phyloP scores from a whole-genome alignment of 2,888 invertebrate species.

The Globia sparganii region DNA sequence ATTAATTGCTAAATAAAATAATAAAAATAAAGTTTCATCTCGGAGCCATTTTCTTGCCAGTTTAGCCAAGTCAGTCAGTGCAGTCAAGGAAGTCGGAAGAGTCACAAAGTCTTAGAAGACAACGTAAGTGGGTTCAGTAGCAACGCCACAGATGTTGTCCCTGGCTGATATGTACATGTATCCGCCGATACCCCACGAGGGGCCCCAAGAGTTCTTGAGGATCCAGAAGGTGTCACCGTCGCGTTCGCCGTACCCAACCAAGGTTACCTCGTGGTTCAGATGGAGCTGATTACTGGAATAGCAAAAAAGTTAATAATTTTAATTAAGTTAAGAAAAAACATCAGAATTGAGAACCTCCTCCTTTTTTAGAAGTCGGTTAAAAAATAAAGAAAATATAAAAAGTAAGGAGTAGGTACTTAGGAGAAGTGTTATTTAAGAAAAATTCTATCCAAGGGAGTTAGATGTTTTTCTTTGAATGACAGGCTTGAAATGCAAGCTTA shows the following conservation, averaged over 20 bases:
- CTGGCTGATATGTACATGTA: conserved; percentile 96
- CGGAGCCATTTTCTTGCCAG: conserved; percentile 40
- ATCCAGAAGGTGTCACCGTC: conserved; percentile 97
- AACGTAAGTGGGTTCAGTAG: conserved; percentile 95
- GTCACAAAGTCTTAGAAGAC: conserved; percentile 84
- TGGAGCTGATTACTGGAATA: conserved; percentile 91
- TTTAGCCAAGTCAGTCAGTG: neutral
- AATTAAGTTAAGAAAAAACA: neutral
- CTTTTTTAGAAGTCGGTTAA: too few species aligned
- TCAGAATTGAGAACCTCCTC: too few species aligned
- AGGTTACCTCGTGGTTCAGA: conserved; percentile 96
- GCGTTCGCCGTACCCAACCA: conserved; percentile 96
- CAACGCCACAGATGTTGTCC: conserved; percentile 97
- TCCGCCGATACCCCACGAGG: conserved; percentile 98
- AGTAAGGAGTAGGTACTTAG: neutral
- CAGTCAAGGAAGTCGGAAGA: neutral
- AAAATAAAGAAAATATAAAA: neutral
- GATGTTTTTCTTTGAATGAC: too few species aligned
- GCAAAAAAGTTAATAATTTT: conserved; percentile 12
- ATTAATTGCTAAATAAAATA: conserved; percentile 49
- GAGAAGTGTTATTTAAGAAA: neutral
- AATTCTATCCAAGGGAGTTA: neutral
- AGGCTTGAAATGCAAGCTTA: too few species aligned
- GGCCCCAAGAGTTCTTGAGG: conserved; percentile 98
- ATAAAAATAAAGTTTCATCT: conserved; percentile 23